Conservation (phyloP, 2,888 invertebrate species). For the Lasioglossum morio region DNA sequence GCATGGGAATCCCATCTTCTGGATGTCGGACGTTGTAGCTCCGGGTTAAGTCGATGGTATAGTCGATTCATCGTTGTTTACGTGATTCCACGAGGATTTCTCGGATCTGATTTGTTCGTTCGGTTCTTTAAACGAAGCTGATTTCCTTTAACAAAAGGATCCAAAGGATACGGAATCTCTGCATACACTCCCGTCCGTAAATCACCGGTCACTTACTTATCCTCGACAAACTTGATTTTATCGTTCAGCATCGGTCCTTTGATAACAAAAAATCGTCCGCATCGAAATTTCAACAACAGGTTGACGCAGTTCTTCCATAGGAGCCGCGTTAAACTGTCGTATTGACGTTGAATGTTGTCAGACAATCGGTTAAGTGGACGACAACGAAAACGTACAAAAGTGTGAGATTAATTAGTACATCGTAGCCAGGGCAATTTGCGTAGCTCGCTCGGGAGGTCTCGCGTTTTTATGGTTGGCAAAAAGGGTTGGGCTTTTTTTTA, state of each 20-base stretch:
- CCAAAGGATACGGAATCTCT: too few species aligned
- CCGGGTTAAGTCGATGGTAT: neutral
- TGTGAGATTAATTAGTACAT: conserved; percentile 39
- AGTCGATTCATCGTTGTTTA: neutral
- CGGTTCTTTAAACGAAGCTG: neutral
- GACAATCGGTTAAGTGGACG: conserved; percentile 6
- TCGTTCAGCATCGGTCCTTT: too few species aligned
- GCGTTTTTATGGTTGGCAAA: conserved; percentile 32
- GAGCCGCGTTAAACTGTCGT: neutral
- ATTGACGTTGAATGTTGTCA: conserved; percentile 22
- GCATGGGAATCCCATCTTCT: conserved; percentile 6
- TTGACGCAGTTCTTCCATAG: neutral
- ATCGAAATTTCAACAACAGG: too few species aligned
- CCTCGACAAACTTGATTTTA: too few species aligned
- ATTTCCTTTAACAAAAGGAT: too few species aligned
- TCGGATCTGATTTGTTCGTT: neutral
- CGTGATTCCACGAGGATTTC: neutral
- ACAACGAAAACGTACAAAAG: conserved; percentile 31
- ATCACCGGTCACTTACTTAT: too few species aligned
- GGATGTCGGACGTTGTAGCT: neutral
- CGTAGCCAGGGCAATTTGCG: conserved; percentile 50
- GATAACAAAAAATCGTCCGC: too few species aligned
- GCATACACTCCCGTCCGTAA: too few species aligned
- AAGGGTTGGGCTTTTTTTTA: neutral
- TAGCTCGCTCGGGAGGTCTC: neutral